These are phyloP conservation scores for Suillia variegata DNA, from an alignment of 2,888 invertebrate species.

Conservation along the genomic window DNA sequence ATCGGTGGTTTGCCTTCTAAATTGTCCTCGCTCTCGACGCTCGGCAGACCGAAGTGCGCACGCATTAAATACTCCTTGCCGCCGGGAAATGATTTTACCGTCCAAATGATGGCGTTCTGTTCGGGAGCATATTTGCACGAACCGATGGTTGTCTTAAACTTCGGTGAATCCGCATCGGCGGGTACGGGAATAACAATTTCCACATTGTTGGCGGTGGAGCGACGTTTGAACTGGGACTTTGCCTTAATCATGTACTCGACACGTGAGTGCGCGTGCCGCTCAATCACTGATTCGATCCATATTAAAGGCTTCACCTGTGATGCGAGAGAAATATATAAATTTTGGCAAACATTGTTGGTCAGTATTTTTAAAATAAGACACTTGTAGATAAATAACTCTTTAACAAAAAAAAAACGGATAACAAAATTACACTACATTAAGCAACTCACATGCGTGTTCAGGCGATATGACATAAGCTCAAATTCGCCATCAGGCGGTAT, in stretches of 20 bases:
- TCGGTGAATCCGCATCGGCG: slow-evolving; percentile 96
- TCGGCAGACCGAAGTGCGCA: slow-evolving; percentile 96
- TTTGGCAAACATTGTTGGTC: too few species aligned
- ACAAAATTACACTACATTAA: neutral
- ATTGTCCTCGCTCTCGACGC: slow-evolving; percentile 88
- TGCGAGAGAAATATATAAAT: too few species aligned
- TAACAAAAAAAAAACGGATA: neutral
- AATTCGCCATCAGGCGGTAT: slow-evolving; percentile 99
- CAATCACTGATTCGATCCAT: slow-evolving; percentile 99
- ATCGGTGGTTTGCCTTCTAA: slow-evolving; percentile 96
- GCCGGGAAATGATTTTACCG: slow-evolving; percentile 95
- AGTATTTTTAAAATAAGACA: too few species aligned
- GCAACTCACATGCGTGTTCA: slow-evolving; percentile 84
- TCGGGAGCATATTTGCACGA: slow-evolving; percentile 98
- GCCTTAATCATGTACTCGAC: slow-evolving; percentile 99
- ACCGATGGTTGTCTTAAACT: slow-evolving; percentile 96
- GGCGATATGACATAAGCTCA: slow-evolving; percentile 96
- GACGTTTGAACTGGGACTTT: slow-evolving; percentile 95
- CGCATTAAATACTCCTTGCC: slow-evolving; percentile 98
- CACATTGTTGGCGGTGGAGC: slow-evolving; percentile 98
- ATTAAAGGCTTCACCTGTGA: slow-evolving; percentile 83
- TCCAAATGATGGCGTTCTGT: slow-evolving; percentile 96
- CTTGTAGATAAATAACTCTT: too few species aligned
- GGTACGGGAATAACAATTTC: slow-evolving; percentile 97
- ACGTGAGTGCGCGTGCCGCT: slow-evolving; percentile 94